Evolutionary conservation across 2,797 vertebrate genomes (phyloP), one percentile per base, ranked within the genome.

Genomic region (Ptychadena robeensis): DNA sequence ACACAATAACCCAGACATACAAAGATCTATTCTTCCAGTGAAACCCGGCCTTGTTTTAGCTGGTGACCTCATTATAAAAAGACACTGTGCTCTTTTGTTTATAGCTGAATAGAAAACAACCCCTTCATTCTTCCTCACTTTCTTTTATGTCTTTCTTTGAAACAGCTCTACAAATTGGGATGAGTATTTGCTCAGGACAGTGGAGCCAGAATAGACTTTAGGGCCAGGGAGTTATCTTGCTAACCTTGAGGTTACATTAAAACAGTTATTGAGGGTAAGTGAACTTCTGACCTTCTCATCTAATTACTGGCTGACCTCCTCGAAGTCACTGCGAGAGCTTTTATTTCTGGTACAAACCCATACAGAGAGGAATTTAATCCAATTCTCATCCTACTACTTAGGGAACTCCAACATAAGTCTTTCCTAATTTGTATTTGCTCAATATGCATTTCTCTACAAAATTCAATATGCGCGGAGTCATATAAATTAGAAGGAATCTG

Each of bases 11-110:
- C 40, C 30, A 53, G 53, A 40, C 59, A 44, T 64, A 80, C 59
- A 85, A 70, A 64, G 72, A 74, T 37, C 34, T 72, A 69, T 85
- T 85, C 67, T 85, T 63, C 14, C n/a, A 14, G 18, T 28, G 37
- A 44, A 80, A 38, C 74, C 31, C 68, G 31, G 74, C 27, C 64
- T 69, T 63, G 77, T 74, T 63, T 75, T 80, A 80, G 48, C 59
- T 35, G 48, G 64, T 80, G 77, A 75, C 82, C 71, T 85, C 64
- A 75, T 74, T 80, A 85, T 30, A 80, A 48, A 37, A 37, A 75
- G 48, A 70, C 82, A 75, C 53, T 70, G 37, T 63, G 37, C 15
- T 61, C 53, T 80, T 79, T 85, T 85, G 82, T 85, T 70, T 70
- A n/a, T n/a, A 63, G 25, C 35, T 75, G 22, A 85, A 85, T 74